Percentiles rank a stretch among this genome's conserved stretches.
Conservation (phyloP, 1,140 invertebrate species). For the Diplogasteroides magnus region DNA sequence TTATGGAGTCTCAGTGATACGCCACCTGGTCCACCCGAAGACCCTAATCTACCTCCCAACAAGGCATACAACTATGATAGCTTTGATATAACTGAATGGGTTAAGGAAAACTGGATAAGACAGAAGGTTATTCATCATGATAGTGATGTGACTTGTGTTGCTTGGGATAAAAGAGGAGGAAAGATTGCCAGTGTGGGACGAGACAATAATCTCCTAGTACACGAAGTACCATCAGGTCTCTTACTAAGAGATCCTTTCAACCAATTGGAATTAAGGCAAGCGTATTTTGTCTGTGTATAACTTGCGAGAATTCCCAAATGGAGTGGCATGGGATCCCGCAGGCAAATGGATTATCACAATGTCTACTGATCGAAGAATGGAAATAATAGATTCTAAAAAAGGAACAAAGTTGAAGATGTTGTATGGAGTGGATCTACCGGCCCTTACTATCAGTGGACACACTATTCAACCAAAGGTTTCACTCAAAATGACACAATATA, state of each 20-base stretch:
- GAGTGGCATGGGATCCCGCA: conserved; percentile 32
- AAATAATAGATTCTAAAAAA: conserved; percentile 26
- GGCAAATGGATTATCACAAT: conserved; percentile 35
- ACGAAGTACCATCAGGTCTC: conserved; percentile 30
- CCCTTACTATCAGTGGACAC: background rate
- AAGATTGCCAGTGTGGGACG: conserved; percentile 26
- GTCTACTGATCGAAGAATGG: conserved; percentile 34
- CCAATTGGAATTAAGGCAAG: conserved; percentile 28
- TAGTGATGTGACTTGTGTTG: conserved; percentile 29
- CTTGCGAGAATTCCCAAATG: conserved; percentile 31
- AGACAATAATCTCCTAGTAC: conserved; percentile 26
- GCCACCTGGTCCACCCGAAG: conserved; percentile 9
- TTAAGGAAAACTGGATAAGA: background rate
- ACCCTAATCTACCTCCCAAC: conserved; percentile 32
- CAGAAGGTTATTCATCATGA: conserved; percentile 25
- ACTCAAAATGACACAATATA: too few species aligned
- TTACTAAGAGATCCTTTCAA: background rate
- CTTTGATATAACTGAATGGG: background rate
- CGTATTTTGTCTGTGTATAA: conserved; percentile 20
- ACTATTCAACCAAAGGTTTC: background rate
- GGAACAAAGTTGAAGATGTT: conserved; percentile 19
- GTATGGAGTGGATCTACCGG: background rate
- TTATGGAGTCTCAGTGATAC: conserved; percentile 27
- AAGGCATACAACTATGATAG: conserved; percentile 11
- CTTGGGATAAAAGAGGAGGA: conserved; percentile 18